Evolutionary conservation across 1,140 invertebrate species (phyloP).

Genomic region (Dinothrombium tinctorium): DNA sequence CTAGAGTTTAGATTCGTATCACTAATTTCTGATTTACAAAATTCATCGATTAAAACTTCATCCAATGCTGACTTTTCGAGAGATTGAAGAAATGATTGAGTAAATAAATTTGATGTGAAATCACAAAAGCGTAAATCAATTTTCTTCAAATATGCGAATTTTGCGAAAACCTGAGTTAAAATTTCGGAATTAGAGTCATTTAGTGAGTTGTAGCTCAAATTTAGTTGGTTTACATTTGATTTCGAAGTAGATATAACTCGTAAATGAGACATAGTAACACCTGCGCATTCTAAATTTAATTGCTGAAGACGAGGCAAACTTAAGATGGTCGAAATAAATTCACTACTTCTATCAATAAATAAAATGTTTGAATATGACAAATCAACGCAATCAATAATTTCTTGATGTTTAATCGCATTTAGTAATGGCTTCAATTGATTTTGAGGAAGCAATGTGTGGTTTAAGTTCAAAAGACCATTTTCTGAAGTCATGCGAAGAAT

Average conservation of each 20-base stretch:
- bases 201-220: not conserved
- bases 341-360: not conserved
- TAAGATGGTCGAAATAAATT: not conserved
- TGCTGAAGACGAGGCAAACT: not conserved
- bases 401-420: not conserved
- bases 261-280: not conserved
- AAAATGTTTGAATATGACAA: not conserved
- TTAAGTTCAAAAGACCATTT: slow-evolving; percentile 2
- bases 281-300: not conserved
- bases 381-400: not conserved
- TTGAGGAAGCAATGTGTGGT: not conserved
- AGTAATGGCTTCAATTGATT: not conserved
- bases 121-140: too few species aligned
- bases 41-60: too few species aligned
- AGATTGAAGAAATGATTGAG: too few species aligned
- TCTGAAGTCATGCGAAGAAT: slow-evolving; percentile 11
- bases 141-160: too few species aligned
- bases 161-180: too few species aligned
- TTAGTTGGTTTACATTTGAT: not conserved
- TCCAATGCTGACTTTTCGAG: too few species aligned
- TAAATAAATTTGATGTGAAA: too few species aligned
- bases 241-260: not conserved
- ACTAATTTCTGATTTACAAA: too few species aligned
- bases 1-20: too few species aligned
- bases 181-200: too few species aligned